A percentile compares a stretch with the other conserved stretches of the same genome.
Evolutionary conservation across 2,888 invertebrate genomes (phyloP).

Genomic region (Lacanobia oleracea): DNA sequence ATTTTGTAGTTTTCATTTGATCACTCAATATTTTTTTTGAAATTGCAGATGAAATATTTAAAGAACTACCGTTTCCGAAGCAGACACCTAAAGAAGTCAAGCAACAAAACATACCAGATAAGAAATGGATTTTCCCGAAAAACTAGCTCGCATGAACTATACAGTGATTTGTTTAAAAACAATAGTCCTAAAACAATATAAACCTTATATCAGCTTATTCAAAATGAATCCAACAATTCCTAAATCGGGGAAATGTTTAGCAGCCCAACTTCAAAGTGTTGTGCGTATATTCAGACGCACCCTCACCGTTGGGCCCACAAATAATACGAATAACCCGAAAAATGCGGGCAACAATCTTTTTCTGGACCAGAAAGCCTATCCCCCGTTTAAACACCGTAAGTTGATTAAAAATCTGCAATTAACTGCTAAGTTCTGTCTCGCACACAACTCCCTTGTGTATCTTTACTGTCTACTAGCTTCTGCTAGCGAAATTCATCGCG

Average conservation of each 20-base stretch:
- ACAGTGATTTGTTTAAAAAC: background rate
- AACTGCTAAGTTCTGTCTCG: too few relatives aligned
- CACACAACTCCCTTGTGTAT: too few relatives aligned
- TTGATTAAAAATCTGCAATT: too few relatives aligned
- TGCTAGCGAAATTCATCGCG: too few relatives aligned
- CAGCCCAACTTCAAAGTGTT: background rate
- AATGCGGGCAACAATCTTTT: background rate
- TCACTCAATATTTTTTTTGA: background rate
- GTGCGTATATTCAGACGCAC: background rate
- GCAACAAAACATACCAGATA: background rate
- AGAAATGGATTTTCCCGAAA: background rate
- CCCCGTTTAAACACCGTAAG: too few relatives aligned
- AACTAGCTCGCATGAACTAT: background rate
- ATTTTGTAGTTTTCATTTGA: too few relatives aligned
- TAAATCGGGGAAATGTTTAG: background rate
- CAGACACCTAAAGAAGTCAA: background rate
- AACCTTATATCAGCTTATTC: background rate
- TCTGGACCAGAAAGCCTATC: too few relatives aligned
- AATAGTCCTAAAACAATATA: background rate
- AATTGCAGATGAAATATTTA: background rate
- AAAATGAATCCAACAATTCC: background rate
- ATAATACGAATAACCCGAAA: background rate
- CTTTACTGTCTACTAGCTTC: too few relatives aligned
- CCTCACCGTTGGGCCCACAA: background rate
- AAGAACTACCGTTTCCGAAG: rapidly evolving